Base-by-base conservation (phyloP, 2,888 invertebrate species). In the Bimastos eiseni region DNA sequence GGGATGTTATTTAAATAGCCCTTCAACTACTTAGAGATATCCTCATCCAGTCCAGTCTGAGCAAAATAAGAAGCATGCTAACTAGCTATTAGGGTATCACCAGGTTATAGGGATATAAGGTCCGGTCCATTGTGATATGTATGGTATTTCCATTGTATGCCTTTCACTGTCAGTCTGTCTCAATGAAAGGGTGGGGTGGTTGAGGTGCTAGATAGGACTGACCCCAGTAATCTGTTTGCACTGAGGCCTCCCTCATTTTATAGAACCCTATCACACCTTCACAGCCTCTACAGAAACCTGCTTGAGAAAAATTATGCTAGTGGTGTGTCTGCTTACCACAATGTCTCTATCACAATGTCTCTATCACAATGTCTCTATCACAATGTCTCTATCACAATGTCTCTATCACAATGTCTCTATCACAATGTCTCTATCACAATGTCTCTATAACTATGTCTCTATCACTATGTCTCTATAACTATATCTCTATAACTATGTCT, bases 171-270 rank as follows among this genome's bases (percentile, higher is more conserved):
- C n/a, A n/a, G 70, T 70, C 70, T 70, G 30, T 70, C 70, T 70
- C n/a, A n/a, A 70, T 70, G 70, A 70, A 70, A n/a, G 70, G 24
- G 55, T 55, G 30, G 30, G 55, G 55, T 55, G 55, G 30, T 70
- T n/a, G 70, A 70, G 70, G 11, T 70, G 70, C 8, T 70, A n/a
- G 70, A 70, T 70, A 70, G 30, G 70, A 70, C 70, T 70, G 11
- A 70, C n/a, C 70, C 70, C 70, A n/a, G 70, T 70, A 70, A 70
- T 70, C 70, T 70, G 70, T 70, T 70, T 70, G 70, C 70, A 70
- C 70, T 70, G 70, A 70, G 8, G 70, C 70, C 70, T 70, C 30
- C 70, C n/a, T 70, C 49, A 30, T 70, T 70, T n/a, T 70, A 30
- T n/a, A 70, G 70, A n/a, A 70, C 30, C 70, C 55, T 30, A 55